These are phyloP conservation scores for Meteorus cinctellus DNA, from an alignment of 2,888 invertebrate genomes.

Conservation along the genomic window DNA sequence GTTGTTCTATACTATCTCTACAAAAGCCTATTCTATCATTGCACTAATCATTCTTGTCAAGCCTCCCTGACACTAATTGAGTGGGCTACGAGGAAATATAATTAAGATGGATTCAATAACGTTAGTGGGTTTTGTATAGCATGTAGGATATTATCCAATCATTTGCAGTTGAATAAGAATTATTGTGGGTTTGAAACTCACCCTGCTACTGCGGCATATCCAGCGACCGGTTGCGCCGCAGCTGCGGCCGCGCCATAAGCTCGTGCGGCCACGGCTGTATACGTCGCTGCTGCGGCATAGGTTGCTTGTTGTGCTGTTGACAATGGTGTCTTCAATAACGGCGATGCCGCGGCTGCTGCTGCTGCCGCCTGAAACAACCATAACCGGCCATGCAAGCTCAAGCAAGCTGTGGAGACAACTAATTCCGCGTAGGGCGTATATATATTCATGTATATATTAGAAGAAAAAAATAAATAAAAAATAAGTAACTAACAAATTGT, in stretches of 20 bases:
- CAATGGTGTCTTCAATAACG: constrained; percentile 88
- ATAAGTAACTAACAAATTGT: constrained; percentile 3
- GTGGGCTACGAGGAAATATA: not conserved
- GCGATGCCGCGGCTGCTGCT: constrained; percentile 84
- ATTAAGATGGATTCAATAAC: not conserved
- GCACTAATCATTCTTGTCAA: no score
- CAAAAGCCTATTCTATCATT: no score
- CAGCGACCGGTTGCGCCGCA: constrained; percentile 82
- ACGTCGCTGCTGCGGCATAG: constrained; percentile 90
- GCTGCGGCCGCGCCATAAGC: constrained; percentile 87
- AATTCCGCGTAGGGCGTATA: constrained; percentile 51
- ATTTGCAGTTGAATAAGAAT: constrained; percentile 24
- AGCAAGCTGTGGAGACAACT: constrained; percentile 68
- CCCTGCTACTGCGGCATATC: constrained; percentile 83
- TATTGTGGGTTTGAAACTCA: constrained; percentile 69
- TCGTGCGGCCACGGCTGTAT: constrained; percentile 89
- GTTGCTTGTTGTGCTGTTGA: constrained; percentile 90
- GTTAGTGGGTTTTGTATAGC: not conserved
- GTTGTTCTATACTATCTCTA: no score
- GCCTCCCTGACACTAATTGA: no score
- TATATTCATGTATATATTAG: not conserved
- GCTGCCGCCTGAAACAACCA: constrained; percentile 77
- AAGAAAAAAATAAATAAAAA: not conserved
- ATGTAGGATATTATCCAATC: not conserved
- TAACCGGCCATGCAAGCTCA: constrained; percentile 71